Conservation (phyloP, 2,113 vertebrate species). For the Tupaia tana region DNA sequence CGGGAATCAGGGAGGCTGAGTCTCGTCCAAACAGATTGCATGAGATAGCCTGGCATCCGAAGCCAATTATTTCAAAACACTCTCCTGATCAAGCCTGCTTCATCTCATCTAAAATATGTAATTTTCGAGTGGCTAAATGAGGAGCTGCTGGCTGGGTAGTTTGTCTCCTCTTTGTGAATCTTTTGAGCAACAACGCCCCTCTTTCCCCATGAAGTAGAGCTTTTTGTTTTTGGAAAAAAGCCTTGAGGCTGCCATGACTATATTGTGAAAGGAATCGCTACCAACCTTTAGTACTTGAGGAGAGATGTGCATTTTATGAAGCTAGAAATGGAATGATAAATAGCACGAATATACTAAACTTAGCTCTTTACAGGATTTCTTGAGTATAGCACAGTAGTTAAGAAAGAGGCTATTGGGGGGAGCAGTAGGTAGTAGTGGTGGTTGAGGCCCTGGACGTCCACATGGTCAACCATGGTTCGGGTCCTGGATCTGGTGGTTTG, state of each 20-base stretch:
- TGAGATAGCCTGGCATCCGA: not conserved
- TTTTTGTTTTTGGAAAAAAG: not conserved
- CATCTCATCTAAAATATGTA: not conserved
- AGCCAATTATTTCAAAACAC: not conserved
- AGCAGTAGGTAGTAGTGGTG: too few relatives aligned
- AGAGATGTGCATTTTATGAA: not conserved
- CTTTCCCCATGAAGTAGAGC: not conserved
- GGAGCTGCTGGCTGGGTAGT: not conserved
- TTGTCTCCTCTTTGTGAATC: not conserved
- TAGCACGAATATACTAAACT: not conserved
- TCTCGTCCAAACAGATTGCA: not conserved
- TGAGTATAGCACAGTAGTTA: not conserved
- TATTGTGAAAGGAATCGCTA: not conserved
- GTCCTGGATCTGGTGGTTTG: too few relatives aligned
- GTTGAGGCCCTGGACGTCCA: too few relatives aligned
- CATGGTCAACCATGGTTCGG: too few relatives aligned
- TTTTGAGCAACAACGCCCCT: not conserved
- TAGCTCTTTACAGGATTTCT: not conserved
- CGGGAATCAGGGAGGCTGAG: not conserved
- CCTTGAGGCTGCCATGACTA: not conserved
- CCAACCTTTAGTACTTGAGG: not conserved
- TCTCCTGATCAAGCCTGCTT: not conserved
- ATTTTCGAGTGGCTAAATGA: not conserved
- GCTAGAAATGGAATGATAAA: not conserved
- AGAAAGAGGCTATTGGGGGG: not conserved